A percentile compares a stretch with the other conserved stretches of the same genome.
These are phyloP conservation scores for Panagrolaimus sp. DNA, from an alignment of 1,140 invertebrate genomes.

Conservation along the genomic window DNA sequence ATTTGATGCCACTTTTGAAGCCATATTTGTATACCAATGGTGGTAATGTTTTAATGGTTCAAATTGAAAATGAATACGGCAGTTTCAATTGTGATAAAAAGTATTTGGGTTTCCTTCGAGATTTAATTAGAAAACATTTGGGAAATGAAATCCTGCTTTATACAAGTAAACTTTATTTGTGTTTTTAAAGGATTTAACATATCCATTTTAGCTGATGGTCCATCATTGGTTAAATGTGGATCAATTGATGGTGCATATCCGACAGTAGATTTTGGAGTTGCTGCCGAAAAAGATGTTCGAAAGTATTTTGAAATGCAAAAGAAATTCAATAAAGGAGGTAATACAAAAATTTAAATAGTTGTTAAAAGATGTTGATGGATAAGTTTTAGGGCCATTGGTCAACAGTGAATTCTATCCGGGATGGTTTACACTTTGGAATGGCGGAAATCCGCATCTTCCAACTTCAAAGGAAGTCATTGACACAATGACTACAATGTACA, in stretches of 20 bases:
- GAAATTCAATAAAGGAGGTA: constrained; percentile 31
- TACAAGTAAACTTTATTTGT: background rate
- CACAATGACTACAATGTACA: constrained; percentile 65
- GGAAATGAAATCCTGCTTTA: constrained; percentile 55
- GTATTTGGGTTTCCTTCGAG: constrained; percentile 64
- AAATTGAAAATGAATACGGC: constrained; percentile 93
- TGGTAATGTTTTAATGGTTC: constrained; percentile 60
- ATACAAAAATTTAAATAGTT: too few species aligned
- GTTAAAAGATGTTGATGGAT: too few species aligned
- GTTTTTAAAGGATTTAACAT: background rate
- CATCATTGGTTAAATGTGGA: constrained; percentile 32
- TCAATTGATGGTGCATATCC: constrained; percentile 35
- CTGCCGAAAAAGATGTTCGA: background rate
- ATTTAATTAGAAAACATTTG: constrained; percentile 47
- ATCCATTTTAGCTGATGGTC: constrained; percentile 56
- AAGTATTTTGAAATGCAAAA: constrained; percentile 31
- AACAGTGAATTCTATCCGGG: constrained; percentile 85
- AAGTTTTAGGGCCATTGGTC: constrained; percentile 64
- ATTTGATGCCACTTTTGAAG: constrained; percentile 25
- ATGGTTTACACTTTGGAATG: constrained; percentile 77
- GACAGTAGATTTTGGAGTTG: constrained; percentile 43
- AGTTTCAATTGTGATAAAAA: constrained; percentile 70
- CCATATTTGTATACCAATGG: constrained; percentile 59
- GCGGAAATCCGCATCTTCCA: constrained; percentile 63
- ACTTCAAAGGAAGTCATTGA: constrained; percentile 60